A percentile compares a stretch with the other conserved stretches of the same genome.
These are phyloP conservation scores for Cenopis cana DNA, from an alignment of 2,888 invertebrate species.

Conservation along the genomic window DNA sequence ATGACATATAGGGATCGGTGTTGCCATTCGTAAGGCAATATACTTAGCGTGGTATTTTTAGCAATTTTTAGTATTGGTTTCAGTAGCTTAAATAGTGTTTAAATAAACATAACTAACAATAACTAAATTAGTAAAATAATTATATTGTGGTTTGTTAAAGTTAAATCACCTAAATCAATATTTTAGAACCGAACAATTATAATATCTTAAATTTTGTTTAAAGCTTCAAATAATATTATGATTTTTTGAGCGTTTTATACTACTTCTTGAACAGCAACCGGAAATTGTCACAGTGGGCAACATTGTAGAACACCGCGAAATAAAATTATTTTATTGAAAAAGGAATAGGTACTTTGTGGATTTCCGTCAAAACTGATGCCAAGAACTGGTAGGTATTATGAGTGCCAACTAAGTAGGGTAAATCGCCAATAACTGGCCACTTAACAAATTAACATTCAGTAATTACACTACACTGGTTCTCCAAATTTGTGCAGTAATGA, in stretches of 20 bases:
- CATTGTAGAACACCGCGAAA: slow-evolving; percentile 4
- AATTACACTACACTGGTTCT: no score
- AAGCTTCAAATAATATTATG: neutral
- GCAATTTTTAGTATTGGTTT: neutral
- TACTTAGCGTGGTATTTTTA: neutral
- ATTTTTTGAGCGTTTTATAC: neutral
- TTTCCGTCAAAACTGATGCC: no score
- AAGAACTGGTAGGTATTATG: no score
- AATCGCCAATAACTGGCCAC: no score
- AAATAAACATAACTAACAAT: no score
- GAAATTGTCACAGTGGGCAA: slow-evolving; percentile 2
- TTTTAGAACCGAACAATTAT: neutral
- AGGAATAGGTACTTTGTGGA: no score
- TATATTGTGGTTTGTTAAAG: neutral
- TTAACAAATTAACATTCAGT: no score
- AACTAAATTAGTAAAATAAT: neutral
- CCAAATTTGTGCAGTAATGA: no score
- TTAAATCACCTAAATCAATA: neutral
- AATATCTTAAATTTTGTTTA: no score
- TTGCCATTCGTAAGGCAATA: slow-evolving; percentile 1
- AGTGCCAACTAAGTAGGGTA: no score
- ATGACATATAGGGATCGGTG: slow-evolving; percentile 52
- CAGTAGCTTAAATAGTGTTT: slow-evolving; percentile 12
- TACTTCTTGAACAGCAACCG: neutral
- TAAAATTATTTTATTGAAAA: neutral